These are phyloP conservation scores for Prionailurus viverrinus DNA, from an alignment of 2,113 vertebrate species.

Conservation along the genomic window DNA sequence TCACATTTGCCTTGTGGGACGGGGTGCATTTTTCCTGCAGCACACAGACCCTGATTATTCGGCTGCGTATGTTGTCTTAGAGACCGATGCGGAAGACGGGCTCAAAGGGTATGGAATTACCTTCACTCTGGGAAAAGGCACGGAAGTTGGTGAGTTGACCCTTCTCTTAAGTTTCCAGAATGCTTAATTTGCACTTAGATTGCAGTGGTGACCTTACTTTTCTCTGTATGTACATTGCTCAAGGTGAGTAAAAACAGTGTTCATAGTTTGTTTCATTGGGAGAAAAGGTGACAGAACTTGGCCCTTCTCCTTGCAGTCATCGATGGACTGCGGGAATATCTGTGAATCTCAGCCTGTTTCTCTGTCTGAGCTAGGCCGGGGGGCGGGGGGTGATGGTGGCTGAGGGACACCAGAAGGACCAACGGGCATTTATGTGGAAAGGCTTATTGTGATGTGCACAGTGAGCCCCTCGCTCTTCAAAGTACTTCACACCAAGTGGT, in stretches of 20 bases:
- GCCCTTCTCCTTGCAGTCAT: background rate
- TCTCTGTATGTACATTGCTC: background rate
- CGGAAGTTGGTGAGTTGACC: constrained; percentile 90
- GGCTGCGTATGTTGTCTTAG: constrained; percentile 89
- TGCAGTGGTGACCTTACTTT: background rate
- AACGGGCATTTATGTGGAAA: background rate
- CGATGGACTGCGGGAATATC: background rate
- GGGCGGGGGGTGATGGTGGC: background rate
- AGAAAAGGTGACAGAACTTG: background rate
- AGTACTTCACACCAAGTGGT: background rate
- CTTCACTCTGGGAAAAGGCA: constrained; percentile 92
- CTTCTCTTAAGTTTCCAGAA: background rate
- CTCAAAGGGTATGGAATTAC: constrained; percentile 91
- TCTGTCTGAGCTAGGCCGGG: background rate
- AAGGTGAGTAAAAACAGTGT: background rate
- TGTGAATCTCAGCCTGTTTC: background rate
- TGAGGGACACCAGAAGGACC: background rate
- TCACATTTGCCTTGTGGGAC: background rate
- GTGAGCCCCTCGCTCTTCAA: background rate
- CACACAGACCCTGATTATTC: constrained; percentile 94
- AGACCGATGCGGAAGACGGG: constrained; percentile 86
- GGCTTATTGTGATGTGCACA: background rate
- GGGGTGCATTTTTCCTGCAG: constrained; percentile 76
- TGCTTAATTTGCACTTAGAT: background rate
- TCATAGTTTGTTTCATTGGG: background rate